Conservation (phyloP, 2,888 invertebrate genomes). For the Galerucella nymphaeae region DNA sequence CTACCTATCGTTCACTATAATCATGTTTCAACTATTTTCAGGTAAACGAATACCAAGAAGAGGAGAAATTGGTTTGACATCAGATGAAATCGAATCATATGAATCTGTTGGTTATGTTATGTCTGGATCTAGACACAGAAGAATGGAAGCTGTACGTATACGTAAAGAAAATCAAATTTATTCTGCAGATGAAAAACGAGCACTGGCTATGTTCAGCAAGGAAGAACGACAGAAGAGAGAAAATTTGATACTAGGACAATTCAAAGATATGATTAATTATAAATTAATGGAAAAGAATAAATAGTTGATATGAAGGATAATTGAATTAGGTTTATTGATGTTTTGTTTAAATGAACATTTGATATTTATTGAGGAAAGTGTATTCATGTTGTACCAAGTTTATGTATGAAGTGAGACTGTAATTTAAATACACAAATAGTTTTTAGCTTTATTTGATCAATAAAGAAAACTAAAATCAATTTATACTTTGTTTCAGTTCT, state of each 20-base stretch:
- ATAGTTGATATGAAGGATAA: conserved; percentile 24
- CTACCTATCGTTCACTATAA: too few relatives aligned
- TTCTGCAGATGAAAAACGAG: conserved; percentile 98
- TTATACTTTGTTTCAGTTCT: too few relatives aligned
- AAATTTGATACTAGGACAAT: conserved; percentile 94
- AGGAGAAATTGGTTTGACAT: conserved; percentile 98
- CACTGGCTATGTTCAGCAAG: conserved; percentile 97
- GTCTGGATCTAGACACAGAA: conserved; percentile 89
- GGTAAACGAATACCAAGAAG: conserved; percentile 93
- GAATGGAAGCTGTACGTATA: conserved; percentile 99
- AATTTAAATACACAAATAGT: too few relatives aligned
- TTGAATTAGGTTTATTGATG: too few relatives aligned
- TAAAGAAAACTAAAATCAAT: too few relatives aligned
- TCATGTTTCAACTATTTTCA: neutral
- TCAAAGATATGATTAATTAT: conserved; percentile 86
- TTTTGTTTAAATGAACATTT: too few relatives aligned
- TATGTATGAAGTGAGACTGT: too few relatives aligned
- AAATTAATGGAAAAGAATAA: conserved; percentile 73
- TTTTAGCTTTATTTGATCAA: too few relatives aligned
- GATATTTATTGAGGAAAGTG: too few relatives aligned
- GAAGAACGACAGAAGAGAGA: conserved; percentile 97
- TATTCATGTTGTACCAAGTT: too few relatives aligned
- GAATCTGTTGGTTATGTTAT: conserved; percentile 94
- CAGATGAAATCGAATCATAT: conserved; percentile 91
- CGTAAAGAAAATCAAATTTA: conserved; percentile 99